Conservation (phyloP, 2,113 vertebrate genomes). For the Bombycilla garrulus region DNA sequence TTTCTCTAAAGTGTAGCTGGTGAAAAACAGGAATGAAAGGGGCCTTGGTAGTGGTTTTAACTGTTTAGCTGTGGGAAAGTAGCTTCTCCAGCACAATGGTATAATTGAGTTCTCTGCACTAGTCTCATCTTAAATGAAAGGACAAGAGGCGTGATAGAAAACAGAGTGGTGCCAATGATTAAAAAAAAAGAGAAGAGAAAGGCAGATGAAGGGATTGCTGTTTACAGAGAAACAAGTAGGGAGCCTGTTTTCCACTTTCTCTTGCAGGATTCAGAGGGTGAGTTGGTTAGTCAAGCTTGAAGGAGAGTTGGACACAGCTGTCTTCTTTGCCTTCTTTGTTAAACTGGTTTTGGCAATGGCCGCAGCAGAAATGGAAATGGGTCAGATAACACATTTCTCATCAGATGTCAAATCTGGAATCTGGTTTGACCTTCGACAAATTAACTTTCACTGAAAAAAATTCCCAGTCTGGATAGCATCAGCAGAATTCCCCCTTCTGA, state of each 20-base stretch:
- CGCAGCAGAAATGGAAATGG: background rate
- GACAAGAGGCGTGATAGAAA: background rate
- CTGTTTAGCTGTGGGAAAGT: background rate
- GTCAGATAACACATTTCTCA: background rate
- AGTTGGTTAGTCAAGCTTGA: constrained; percentile 31
- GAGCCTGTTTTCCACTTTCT: background rate
- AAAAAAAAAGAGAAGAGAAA: background rate
- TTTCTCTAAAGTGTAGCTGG: background rate
- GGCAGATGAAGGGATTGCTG: background rate
- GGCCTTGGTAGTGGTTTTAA: background rate
- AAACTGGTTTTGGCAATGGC: background rate
- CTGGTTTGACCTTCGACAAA: background rate
- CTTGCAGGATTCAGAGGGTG: background rate
- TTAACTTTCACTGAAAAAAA: background rate
- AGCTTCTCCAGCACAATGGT: background rate
- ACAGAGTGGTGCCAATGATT: background rate
- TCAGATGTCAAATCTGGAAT: background rate
- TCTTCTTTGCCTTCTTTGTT: constrained; percentile 1
- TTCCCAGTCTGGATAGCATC: background rate
- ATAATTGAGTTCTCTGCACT: background rate
- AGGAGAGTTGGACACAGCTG: constrained; percentile 1
- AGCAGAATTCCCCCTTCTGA: background rate
- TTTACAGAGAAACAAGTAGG: background rate
- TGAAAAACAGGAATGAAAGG: background rate
- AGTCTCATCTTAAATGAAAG: background rate